Conservation (phyloP, 2,888 invertebrate species). For the Papilio protenor region DNA sequence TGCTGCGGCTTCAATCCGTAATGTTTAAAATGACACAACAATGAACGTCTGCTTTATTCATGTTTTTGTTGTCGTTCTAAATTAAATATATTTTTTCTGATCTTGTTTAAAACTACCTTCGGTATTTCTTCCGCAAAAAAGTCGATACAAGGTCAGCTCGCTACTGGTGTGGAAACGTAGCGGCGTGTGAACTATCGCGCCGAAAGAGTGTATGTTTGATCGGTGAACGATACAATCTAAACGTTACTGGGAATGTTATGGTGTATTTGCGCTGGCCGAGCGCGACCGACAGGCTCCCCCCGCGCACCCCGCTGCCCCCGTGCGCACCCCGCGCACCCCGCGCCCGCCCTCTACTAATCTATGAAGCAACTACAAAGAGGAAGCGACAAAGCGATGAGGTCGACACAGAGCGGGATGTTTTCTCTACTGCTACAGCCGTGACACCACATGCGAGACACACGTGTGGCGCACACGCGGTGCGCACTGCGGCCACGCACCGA, state of each 20-base stretch:
- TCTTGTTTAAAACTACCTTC: too few relatives aligned
- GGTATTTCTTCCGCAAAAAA: not conserved
- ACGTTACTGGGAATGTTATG: not conserved
- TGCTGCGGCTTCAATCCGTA: not conserved
- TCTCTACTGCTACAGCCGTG: too few relatives aligned
- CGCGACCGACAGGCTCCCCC: conserved; percentile 51
- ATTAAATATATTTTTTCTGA: too few relatives aligned
- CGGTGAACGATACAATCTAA: not conserved
- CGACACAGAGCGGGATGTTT: not conserved
- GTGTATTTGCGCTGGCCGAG: not conserved
- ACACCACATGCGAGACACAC: too few relatives aligned
- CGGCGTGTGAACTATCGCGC: not conserved
- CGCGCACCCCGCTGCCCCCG: conserved; percentile 48
- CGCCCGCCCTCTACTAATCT: conserved; percentile 45
- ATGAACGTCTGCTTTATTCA: not conserved
- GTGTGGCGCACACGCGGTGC: not conserved
- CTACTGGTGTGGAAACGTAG: not conserved
- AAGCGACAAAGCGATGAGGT: conserved; percentile 22
- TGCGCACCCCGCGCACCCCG: conserved; percentile 37
- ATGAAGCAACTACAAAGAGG: conserved; percentile 19
- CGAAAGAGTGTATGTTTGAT: not conserved
- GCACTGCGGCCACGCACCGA: not conserved
- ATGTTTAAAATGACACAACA: not conserved
- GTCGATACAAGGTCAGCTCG: not conserved
- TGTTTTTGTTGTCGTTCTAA: too few relatives aligned